These are phyloP conservation scores for Hiodon tergisus DNA, from an alignment of 2,113 vertebrate species.

Conservation along the genomic window DNA sequence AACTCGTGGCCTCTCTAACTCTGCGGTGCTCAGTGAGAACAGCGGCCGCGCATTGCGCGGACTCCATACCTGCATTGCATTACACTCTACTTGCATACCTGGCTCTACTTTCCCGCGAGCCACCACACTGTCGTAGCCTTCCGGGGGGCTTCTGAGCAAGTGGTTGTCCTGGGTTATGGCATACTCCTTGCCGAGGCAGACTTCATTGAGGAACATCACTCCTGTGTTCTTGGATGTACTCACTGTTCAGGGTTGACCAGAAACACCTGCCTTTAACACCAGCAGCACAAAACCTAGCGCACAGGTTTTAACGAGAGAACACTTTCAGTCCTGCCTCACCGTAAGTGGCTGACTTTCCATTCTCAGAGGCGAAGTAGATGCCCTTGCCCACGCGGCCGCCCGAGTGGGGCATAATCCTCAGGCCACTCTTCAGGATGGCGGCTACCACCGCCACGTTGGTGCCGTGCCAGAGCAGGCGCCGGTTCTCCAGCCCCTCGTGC, in stretches of 20 bases:
- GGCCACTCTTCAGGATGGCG: conserved; percentile 81
- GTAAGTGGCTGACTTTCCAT: conserved; percentile 73
- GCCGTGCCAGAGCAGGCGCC: conserved; percentile 84
- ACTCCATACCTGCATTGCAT: conserved; percentile 68
- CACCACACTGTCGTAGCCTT: conserved; percentile 72
- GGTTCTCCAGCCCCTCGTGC: conserved; percentile 66
- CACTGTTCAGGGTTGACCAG: conserved; percentile 51
- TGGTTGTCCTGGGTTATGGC: conserved; percentile 57
- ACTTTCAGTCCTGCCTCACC: conserved; percentile 57
- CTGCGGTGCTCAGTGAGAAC: too few species aligned
- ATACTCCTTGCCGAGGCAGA: conserved; percentile 75
- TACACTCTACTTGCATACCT: too few species aligned
- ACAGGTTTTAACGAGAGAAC: not conserved
- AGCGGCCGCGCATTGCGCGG: too few species aligned
- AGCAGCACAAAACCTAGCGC: not conserved
- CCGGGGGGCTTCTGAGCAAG: conserved; percentile 55
- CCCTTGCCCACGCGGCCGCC: conserved; percentile 78
- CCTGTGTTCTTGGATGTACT: conserved; percentile 51
- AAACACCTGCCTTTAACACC: not conserved
- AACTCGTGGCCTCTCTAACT: too few species aligned
- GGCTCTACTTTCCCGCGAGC: conserved; percentile 75
- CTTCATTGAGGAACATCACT: conserved; percentile 87
- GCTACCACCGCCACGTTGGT: conserved; percentile 81
- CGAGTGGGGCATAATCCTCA: conserved; percentile 87
- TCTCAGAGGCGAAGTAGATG: conserved; percentile 89